These are phyloP conservation scores for Gonioctena quinquepunctata DNA, from an alignment of 1,140 invertebrate species.

Conservation along the genomic window DNA sequence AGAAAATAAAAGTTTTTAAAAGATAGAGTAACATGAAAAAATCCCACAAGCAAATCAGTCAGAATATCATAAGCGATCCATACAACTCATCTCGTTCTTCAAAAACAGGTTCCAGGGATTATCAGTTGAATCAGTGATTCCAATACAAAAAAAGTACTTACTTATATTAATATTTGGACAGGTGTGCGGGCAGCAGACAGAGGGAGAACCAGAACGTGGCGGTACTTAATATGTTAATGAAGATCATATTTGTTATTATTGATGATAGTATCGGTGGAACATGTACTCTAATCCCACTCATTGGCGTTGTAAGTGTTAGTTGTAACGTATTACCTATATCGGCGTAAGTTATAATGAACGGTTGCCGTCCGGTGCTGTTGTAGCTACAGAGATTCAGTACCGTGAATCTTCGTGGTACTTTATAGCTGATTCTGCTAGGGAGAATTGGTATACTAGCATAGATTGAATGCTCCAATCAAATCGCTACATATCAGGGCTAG, in stretches of 20 bases:
- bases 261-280: constrained; percentile 46
- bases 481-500: too few relatives aligned
- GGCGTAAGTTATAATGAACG: constrained; percentile 42
- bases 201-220: constrained; percentile 1
- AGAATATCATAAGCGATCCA: too few relatives aligned
- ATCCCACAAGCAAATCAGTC: too few relatives aligned
- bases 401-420: not conserved
- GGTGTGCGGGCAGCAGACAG: constrained; percentile 18
- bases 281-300: constrained; percentile 47
- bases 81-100: not conserved
- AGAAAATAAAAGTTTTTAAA: too few relatives aligned
- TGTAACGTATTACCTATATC: constrained; percentile 41
- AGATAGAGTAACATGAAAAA: too few relatives aligned
- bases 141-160: not conserved
- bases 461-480: too few relatives aligned
- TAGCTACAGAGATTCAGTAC: not conserved
- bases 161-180: constrained; percentile 19
- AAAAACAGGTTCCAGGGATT: not conserved
- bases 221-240: constrained; percentile 39
- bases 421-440: not conserved
- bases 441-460: too few relatives aligned
- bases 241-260: constrained; percentile 51
- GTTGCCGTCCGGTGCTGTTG: constrained; percentile 32
- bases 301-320: constrained; percentile 36
- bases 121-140: not conserved